These are phyloP conservation scores for Samia ricini DNA, from an alignment of 1,140 invertebrate species.

Conservation along the genomic window DNA sequence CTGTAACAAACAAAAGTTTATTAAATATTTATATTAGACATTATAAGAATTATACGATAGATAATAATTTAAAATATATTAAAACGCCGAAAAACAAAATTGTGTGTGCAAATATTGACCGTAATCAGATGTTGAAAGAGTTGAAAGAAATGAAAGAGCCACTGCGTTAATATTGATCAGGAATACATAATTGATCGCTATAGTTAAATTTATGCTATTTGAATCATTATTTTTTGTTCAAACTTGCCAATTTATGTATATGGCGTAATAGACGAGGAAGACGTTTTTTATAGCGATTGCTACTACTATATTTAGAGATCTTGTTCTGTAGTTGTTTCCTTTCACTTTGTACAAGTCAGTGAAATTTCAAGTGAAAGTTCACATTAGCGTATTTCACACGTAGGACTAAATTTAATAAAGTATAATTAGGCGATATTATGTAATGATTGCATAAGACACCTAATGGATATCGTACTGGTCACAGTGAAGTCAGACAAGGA, in stretches of 20 bases:
- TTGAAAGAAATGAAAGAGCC: too few species aligned
- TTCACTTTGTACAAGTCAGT: conserved; percentile 13
- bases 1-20: conserved; percentile 59
- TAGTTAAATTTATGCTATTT: neutral
- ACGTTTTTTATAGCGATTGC: neutral
- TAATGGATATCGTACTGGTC: conserved; percentile 1
- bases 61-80: neutral
- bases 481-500: conserved; percentile 20
- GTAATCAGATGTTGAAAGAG: too few species aligned
- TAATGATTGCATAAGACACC: conserved; percentile 28
- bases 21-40: neutral
- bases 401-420: conserved; percentile 29
- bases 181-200: too few species aligned
- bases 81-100: neutral
- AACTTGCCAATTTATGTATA: neutral
- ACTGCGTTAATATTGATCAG: too few species aligned
- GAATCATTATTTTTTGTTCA: neutral
- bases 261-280: neutral
- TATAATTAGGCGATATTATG: conserved; percentile 35
- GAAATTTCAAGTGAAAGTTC: conserved; percentile 45
- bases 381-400: conserved; percentile 49
- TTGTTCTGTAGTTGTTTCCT: neutral
- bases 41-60: neutral
- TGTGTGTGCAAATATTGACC: neutral
- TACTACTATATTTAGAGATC: neutral